Percentiles rank a stretch among this genome's conserved stretches.
Conservation (phyloP, 1,140 invertebrate species). For the Helicorthomorpha holstii region DNA sequence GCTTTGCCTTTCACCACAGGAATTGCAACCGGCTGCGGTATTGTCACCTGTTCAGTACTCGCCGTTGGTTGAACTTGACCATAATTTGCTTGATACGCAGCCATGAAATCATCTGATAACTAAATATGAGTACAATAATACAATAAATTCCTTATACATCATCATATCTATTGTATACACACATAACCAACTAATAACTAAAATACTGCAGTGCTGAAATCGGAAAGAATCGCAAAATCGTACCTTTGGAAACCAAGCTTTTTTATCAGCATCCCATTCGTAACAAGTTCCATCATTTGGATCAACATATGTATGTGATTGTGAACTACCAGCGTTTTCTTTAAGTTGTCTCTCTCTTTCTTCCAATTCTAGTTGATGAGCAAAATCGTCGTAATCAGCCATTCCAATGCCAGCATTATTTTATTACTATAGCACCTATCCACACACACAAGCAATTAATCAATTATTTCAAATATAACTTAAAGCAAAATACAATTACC, state of each 20-base stretch:
- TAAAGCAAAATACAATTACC: too few relatives aligned
- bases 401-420: too few relatives aligned
- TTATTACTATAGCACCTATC: too few relatives aligned
- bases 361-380: constrained; percentile 23
- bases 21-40: background rate
- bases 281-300: constrained; percentile 65
- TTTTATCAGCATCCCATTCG: constrained; percentile 78
- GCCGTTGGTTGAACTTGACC: constrained; percentile 45
- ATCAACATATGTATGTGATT: constrained; percentile 54
- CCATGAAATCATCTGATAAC: constrained; percentile 79
- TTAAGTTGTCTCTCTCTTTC: constrained; percentile 17
- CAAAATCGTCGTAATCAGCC: constrained; percentile 9
- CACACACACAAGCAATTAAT: too few relatives aligned
- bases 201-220: background rate
- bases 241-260: constrained; percentile 89
- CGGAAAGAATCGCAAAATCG: background rate
- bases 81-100: constrained; percentile 88
- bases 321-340: constrained; percentile 22
- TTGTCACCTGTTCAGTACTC: constrained; percentile 14
- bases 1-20: constrained; percentile 16
- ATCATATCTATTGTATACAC: constrained; percentile 10
- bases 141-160: constrained; percentile 4
- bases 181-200: constrained; percentile 2
- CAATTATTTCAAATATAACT: too few relatives aligned
- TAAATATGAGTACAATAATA: constrained; percentile 13